Percentiles rank a stretch among this genome's conserved stretches.
These are phyloP conservation scores for Hyposoter dolosus DNA, from an alignment of 2,888 invertebrate species.

Conservation along the genomic window DNA sequence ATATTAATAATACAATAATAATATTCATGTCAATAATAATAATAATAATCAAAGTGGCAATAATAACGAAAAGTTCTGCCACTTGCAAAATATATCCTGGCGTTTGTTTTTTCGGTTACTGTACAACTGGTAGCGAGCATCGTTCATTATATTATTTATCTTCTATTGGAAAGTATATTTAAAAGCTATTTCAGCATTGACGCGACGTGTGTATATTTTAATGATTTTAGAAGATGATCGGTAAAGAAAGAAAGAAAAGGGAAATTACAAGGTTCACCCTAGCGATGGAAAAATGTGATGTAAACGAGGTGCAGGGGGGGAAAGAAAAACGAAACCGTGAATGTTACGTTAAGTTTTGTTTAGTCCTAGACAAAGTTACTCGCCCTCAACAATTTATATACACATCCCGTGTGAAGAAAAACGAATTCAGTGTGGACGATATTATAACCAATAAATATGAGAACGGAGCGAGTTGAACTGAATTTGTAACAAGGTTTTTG, in stretches of 20 bases:
- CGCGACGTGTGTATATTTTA: conserved; percentile 20
- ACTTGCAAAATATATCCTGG: conserved; percentile 62
- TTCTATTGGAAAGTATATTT: conserved; percentile 73
- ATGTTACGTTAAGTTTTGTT: conserved; percentile 17
- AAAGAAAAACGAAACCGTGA: conserved; percentile 8
- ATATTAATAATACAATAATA: conserved; percentile 67
- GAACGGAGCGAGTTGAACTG: conserved; percentile 16
- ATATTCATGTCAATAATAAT: conserved; percentile 68
- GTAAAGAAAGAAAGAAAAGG: conserved; percentile 47
- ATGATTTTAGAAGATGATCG: not conserved
- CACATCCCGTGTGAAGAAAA: conserved; percentile 50
- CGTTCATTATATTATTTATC: conserved; percentile 62
- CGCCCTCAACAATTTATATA: conserved; percentile 52
- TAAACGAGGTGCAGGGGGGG: not conserved
- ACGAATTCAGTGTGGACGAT: conserved; percentile 31
- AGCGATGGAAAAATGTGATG: conserved; percentile 52
- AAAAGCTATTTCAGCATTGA: conserved; percentile 69
- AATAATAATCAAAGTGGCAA: conserved; percentile 49
- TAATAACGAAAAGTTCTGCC: conserved; percentile 52
- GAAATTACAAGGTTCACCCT: conserved; percentile 35
- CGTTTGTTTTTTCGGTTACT: conserved; percentile 66
- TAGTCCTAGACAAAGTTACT: conserved; percentile 26
- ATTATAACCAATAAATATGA: conserved; percentile 29
- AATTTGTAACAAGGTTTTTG: conserved; percentile 21
- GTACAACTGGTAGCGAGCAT: conserved; percentile 73